Evolutionary conservation across 1,140 invertebrate species (phyloP).

Genomic region (Pseudomyrmex flavicornis): DNA sequence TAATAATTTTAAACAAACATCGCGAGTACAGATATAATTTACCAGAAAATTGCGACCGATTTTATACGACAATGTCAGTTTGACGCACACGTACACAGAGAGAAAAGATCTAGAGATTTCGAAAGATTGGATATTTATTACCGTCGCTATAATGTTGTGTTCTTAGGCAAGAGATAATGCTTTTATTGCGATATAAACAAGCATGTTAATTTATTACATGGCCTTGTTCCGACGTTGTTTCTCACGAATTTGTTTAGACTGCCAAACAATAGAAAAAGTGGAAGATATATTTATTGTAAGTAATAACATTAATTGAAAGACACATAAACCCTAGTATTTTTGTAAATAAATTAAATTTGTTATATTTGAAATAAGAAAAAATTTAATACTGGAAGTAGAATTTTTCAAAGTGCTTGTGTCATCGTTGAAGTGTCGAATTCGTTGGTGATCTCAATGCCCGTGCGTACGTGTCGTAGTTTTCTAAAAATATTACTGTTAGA

Average conservation of each 20-base stretch:
- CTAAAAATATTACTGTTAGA: background rate
- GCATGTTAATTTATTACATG: background rate
- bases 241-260: background rate
- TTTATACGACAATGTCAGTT: background rate
- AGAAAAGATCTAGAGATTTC: slow-evolving; percentile 1
- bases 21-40: too few relatives aligned
- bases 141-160: background rate
- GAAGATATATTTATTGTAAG: background rate
- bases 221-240: background rate
- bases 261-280: background rate
- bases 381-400: background rate
- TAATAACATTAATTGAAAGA: background rate
- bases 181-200: slow-evolving; percentile 26
- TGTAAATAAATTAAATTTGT: background rate
- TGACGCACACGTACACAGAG: background rate
- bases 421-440: slow-evolving; percentile 33
- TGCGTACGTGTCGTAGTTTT: slow-evolving; percentile 63
- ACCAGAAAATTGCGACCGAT: background rate
- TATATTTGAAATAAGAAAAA: background rate
- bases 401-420: background rate
- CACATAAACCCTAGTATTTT: background rate
- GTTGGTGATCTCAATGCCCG: slow-evolving; percentile 73
- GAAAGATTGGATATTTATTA: slow-evolving; percentile 5
- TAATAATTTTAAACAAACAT: too few relatives aligned
- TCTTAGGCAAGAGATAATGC: background rate